Percentiles rank a stretch among this genome's conserved stretches.
phyloP scores from a whole-genome alignment of 2,797 vertebrate genomes.

The Tinamus major region DNA sequence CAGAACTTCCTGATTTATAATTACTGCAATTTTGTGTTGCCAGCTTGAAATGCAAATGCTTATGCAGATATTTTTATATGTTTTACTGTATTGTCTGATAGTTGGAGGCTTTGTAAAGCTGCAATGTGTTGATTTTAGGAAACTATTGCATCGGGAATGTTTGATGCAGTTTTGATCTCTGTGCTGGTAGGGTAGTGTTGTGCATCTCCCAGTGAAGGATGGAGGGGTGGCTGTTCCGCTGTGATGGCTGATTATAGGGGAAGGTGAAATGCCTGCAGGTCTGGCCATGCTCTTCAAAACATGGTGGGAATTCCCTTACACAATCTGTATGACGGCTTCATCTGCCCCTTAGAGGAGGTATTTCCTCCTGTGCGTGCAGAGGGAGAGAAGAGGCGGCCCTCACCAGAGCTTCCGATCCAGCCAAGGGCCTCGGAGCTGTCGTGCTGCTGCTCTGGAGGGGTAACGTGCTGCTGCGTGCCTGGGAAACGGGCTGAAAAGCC shows the following conservation, averaged over 20 bases:
- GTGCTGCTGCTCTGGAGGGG: background rate
- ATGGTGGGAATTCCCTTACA: background rate
- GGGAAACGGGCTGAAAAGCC: background rate
- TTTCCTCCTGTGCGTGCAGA: background rate
- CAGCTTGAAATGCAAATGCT: background rate
- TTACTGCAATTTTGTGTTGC: slow-evolving; percentile 20
- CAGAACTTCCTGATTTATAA: background rate
- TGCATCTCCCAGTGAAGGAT: background rate
- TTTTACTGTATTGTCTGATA: background rate
- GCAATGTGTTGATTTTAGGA: background rate
- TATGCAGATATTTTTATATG: background rate
- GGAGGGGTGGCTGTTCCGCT: background rate
- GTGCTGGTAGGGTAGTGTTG: background rate
- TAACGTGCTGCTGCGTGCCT: background rate
- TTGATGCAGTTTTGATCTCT: background rate
- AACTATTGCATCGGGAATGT: background rate
- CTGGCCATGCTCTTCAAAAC: background rate
- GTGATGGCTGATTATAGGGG: background rate
- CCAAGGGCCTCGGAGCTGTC: background rate
- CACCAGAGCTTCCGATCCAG: background rate
- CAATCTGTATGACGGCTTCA: background rate
- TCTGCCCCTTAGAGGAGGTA: background rate
- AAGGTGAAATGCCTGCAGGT: background rate
- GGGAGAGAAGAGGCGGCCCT: background rate
- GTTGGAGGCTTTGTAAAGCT: background rate